phyloP scores from a whole-genome alignment of 1,140 invertebrate species.

The Scaptomyza hsui region DNA sequence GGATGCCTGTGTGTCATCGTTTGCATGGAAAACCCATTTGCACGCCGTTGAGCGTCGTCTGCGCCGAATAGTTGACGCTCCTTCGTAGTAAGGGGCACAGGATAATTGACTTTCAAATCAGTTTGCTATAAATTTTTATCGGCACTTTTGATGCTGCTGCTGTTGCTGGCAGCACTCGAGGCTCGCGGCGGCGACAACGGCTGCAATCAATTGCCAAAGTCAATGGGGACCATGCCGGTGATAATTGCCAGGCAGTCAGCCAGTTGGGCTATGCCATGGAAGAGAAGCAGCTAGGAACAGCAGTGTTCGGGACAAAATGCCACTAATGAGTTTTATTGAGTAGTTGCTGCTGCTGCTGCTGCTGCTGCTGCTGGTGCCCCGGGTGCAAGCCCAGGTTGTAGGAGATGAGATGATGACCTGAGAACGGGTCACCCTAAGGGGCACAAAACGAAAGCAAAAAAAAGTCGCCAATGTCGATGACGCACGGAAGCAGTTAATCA shows the following conservation, averaged over 20 bases:
- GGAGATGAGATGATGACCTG: constrained; percentile 5
- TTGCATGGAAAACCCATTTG: constrained; percentile 82
- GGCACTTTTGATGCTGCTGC: constrained; percentile 77
- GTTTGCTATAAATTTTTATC: constrained; percentile 84
- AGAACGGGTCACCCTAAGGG: constrained; percentile 2
- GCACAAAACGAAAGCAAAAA: constrained; percentile 31
- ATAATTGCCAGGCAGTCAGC: constrained; percentile 65
- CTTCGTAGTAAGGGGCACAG: constrained; percentile 48
- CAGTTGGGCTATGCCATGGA: neutral
- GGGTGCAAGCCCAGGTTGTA: constrained; percentile 10
- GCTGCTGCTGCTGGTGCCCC: constrained; percentile 14
- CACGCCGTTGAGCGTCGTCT: constrained; percentile 65
- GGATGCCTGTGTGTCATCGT: constrained; percentile 45
- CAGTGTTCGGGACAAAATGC: constrained; percentile 63
- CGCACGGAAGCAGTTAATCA: constrained; percentile 82
- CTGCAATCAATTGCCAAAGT: constrained; percentile 82
- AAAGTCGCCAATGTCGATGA: constrained; percentile 64
- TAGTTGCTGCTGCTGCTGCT: constrained; percentile 41
- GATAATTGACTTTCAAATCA: constrained; percentile 84
- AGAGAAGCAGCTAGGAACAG: constrained; percentile 10
- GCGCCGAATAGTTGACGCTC: constrained; percentile 60
- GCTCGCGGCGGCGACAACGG: constrained; percentile 64
- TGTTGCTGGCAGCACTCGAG: constrained; percentile 5
- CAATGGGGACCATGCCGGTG: constrained; percentile 71
- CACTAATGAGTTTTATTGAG: constrained; percentile 83